These are phyloP conservation scores for Merops nubicus DNA, from an alignment of 2,113 vertebrate genomes.

Conservation along the genomic window DNA sequence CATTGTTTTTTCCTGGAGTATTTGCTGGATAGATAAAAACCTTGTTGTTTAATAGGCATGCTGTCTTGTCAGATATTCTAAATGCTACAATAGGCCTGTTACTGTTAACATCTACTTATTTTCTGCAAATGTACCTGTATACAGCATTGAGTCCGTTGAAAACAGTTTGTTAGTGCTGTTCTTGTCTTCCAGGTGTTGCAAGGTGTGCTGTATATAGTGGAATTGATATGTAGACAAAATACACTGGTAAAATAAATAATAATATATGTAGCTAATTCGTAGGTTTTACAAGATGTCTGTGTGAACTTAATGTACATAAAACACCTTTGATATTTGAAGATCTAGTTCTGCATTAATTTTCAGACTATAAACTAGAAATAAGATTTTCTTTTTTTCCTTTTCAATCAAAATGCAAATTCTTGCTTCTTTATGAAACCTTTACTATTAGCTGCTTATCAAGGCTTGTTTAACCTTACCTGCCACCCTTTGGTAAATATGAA, in stretches of 20 bases:
- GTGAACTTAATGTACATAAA: not conserved
- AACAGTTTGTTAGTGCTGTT: not conserved
- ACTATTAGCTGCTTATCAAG: not conserved
- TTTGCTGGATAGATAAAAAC: not conserved
- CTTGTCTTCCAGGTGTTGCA: not conserved
- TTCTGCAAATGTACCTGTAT: not conserved
- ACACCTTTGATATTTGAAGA: not conserved
- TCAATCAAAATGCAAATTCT: not conserved
- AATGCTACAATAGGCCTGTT: not conserved
- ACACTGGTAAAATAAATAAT: not conserved
- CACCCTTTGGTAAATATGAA: not conserved
- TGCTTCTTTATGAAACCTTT: not conserved
- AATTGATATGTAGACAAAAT: not conserved
- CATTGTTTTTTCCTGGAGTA: not conserved
- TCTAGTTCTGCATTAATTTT: not conserved
- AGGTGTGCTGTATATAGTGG: accelerated
- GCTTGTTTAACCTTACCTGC: not conserved
- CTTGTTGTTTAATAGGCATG: not conserved
- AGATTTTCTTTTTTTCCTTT: not conserved
- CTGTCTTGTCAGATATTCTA: not conserved
- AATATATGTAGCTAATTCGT: not conserved
- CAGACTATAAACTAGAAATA: not conserved
- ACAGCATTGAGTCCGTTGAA: not conserved
- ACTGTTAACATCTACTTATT: not conserved
- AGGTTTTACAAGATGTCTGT: not conserved